Evolutionary conservation across 2,888 invertebrate species (phyloP), one percentile per base, ranked within the genome.

Genomic region (Miltochrista miniata): DNA sequence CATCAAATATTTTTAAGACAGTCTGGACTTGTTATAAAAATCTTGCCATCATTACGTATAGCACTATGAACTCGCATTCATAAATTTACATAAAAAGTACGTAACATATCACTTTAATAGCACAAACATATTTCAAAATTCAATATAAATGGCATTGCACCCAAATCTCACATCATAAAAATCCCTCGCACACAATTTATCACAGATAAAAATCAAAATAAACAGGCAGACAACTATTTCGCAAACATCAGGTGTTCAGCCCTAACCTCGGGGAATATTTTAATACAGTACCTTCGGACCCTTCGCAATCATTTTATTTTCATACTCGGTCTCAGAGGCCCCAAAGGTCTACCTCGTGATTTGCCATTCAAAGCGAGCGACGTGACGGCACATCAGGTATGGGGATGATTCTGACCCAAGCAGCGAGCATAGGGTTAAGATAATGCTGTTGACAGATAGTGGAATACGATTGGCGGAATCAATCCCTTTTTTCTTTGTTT

Each of bases 221-320:
- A 80, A 82, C 74, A 76, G 62, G 59, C 73, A 64, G 66, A 70
- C 75, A 81, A 83, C 78, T 76, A 77, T 79, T 69, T 71, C 73
- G 55, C 79, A 78, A 86, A 87, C 89, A 89, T 87, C 90, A 90
- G 89, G 90, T 90, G 89, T 71, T 60, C 62, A 55, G 65, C 66
- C 64, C 64, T 70, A 70, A 71, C 86, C 86, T 77, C 70, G 63
- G 88, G 88, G 90, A 82, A 87, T 87, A 86, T 87, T 89, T 85
- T 89, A 90, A 90, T 88, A 87, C 85, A 77, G 76, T 76, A 70
- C 76, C 73, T 59, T 62, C 69, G 78, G 79, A 83, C 87, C 87
- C 85, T 85, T 70, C 76, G 85, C 90, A 88, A 90, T 90, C 89
- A 90, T 90, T 87, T 90, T 89, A 89, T 90, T 89, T 90, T 90